Conservation (phyloP, 2,797 vertebrate genomes). For the Neostethus bicornis region DNA sequence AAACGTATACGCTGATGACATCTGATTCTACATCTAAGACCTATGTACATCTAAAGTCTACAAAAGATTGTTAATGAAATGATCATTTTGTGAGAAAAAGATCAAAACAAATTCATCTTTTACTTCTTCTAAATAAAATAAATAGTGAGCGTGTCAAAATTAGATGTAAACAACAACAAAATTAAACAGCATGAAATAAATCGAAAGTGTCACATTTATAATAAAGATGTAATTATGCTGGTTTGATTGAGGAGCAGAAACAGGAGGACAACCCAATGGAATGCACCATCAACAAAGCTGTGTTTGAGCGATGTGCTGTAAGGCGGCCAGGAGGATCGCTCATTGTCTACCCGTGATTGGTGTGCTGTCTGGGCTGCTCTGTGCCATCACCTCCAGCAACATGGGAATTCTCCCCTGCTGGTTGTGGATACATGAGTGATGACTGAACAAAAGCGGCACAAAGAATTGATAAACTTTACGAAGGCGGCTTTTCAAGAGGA, state of each 20-base stretch:
- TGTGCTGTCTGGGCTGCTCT: conserved; percentile 65
- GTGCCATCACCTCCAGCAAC: conserved; percentile 66
- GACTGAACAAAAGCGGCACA: conserved; percentile 58
- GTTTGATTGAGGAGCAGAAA: conserved; percentile 35
- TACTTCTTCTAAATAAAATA: too few relatives aligned
- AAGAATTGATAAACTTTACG: conserved; percentile 47
- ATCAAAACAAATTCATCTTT: neutral
- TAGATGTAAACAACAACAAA: neutral
- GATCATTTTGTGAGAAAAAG: neutral
- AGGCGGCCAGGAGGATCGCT: conserved; percentile 66
- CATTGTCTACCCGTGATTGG: conserved; percentile 72
- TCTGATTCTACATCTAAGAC: too few relatives aligned
- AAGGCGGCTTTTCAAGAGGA: conserved; percentile 17
- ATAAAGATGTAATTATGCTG: conserved; percentile 33
- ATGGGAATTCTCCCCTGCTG: conserved; percentile 72
- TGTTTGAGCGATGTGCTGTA: conserved; percentile 75
- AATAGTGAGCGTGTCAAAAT: too few relatives aligned
- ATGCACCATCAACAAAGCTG: conserved; percentile 68
- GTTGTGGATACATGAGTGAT: conserved; percentile 61
- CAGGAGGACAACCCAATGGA: conserved; percentile 55
- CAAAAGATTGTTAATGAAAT: conserved; percentile 15
- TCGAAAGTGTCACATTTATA: conserved; percentile 2
- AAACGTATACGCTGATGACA: conserved; percentile 22
- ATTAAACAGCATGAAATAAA: conserved; percentile 2
- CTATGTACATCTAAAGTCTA: conserved; percentile 9